Evolutionary conservation across 2,888 invertebrate genomes (phyloP).

Genomic region (Epirrita christyi): DNA sequence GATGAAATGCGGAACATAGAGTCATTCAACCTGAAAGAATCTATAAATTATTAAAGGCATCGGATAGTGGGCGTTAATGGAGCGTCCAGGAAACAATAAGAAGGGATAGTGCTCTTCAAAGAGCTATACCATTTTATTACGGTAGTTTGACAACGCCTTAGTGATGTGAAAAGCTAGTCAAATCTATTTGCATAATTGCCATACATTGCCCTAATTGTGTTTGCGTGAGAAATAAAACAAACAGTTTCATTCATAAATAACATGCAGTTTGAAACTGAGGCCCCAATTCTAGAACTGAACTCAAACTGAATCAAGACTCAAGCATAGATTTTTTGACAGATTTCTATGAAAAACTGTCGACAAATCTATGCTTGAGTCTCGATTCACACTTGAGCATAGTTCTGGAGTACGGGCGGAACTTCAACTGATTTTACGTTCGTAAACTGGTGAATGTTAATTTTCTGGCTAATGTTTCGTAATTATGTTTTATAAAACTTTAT

Average conservation of each 20-base stretch:
- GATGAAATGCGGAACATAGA: constrained; percentile 29
- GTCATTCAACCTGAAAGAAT: constrained; percentile 33
- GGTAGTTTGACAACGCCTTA: constrained; percentile 31
- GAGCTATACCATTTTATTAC: constrained; percentile 29
- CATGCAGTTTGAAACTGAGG: neutral
- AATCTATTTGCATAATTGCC: neutral
- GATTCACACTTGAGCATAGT: too few species aligned
- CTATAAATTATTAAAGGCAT: constrained; percentile 36
- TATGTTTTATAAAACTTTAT: constrained; percentile 14
- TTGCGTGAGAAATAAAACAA: too few species aligned
- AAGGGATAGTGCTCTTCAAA: constrained; percentile 33
- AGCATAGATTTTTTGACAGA: too few species aligned
- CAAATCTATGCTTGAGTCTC: too few species aligned
- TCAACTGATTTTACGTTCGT: neutral
- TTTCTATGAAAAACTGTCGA: too few species aligned
- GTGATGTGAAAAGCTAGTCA: neutral
- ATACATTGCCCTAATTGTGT: too few species aligned
- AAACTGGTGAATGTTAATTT: constrained; percentile 8
- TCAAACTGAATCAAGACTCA: too few species aligned
- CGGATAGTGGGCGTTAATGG: constrained; percentile 39
- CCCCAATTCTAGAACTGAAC: too few species aligned
- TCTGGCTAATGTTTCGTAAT: neutral
- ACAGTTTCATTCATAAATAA: neutral
- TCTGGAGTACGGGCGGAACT: too few species aligned
- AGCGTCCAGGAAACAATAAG: constrained; percentile 41